A percentile compares a stretch with the other conserved stretches of the same genome.
Conservation (phyloP, 2,888 invertebrate species). For the Andrena flavipes region DNA sequence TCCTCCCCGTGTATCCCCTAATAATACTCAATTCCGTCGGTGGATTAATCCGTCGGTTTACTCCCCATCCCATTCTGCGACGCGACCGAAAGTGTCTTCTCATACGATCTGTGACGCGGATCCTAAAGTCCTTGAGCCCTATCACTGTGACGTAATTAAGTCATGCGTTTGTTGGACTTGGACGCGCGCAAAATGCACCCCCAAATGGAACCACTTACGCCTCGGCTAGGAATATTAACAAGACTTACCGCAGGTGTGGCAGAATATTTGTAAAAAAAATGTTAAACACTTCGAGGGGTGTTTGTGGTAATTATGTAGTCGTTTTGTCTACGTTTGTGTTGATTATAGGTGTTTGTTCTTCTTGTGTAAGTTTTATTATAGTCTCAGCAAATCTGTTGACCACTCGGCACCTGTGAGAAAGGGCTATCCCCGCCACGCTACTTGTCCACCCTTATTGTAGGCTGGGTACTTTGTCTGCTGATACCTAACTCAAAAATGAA, state of each 20-base stretch:
- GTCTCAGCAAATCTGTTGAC: too few relatives aligned
- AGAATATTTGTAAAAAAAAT: not conserved
- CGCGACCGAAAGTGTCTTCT: slow-evolving; percentile 50
- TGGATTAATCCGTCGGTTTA: slow-evolving; percentile 84
- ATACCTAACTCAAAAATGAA: too few relatives aligned
- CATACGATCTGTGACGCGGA: slow-evolving; percentile 60
- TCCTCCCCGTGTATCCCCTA: slow-evolving; percentile 82
- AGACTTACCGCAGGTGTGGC: not conserved
- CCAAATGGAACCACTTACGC: not conserved
- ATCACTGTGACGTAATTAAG: slow-evolving; percentile 77
- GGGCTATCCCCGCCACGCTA: too few relatives aligned
- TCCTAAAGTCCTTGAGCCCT: slow-evolving; percentile 61
- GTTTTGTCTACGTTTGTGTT: too few relatives aligned
- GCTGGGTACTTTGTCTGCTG: too few relatives aligned
- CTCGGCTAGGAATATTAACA: not conserved
- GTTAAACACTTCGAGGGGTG: not conserved
- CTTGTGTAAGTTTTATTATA: too few relatives aligned
- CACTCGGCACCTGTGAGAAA: too few relatives aligned
- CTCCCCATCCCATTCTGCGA: slow-evolving; percentile 70
- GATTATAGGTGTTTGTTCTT: too few relatives aligned
- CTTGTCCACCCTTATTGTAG: too few relatives aligned
- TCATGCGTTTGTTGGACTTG: slow-evolving; percentile 71
- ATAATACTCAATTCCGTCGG: slow-evolving; percentile 84
- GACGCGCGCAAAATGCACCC: not conserved
- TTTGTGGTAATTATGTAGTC: too few relatives aligned